Percentiles rank a stretch among this genome's conserved stretches.
Evolutionary conservation across 2,113 vertebrate genomes (phyloP).

Genomic region (Rattus rattus): DNA sequence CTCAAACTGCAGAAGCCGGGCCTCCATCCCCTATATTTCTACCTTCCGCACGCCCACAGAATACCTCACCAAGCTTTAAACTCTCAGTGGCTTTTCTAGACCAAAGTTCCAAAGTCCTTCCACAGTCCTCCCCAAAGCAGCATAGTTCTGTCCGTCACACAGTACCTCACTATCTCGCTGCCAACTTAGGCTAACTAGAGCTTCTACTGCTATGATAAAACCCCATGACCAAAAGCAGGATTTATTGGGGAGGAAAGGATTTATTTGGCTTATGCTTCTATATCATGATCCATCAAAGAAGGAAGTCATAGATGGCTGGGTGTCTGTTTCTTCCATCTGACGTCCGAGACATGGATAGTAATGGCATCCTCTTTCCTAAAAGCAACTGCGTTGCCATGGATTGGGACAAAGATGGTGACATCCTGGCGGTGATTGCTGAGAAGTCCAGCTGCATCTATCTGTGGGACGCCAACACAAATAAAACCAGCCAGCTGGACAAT

Average conservation of each 20-base stretch:
- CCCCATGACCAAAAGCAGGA: not conserved
- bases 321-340: slow-evolving; percentile 20
- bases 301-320: not conserved
- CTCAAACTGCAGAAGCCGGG: not conserved
- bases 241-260: not conserved
- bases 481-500: slow-evolving; percentile 94
- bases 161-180: not conserved
- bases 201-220: not conserved
- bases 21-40: not conserved
- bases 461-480: slow-evolving; percentile 97
- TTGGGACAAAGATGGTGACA: slow-evolving; percentile 98
- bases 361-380: slow-evolving; percentile 57
- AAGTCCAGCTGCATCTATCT: slow-evolving; percentile 94
- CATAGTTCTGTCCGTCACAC: not conserved
- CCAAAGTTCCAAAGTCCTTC: not conserved
- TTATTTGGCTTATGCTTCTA: not conserved
- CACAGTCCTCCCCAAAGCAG: not conserved
- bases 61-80: not conserved
- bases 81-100: not conserved
- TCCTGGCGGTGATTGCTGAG: slow-evolving; percentile 94
- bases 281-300: not conserved
- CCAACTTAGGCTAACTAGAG: not conserved
- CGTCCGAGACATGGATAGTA: slow-evolving; percentile 25
- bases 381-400: slow-evolving; percentile 95
- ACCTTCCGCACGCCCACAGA: not conserved